Conservation (phyloP, 2,888 invertebrate species). For the Nowickia ferox region DNA sequence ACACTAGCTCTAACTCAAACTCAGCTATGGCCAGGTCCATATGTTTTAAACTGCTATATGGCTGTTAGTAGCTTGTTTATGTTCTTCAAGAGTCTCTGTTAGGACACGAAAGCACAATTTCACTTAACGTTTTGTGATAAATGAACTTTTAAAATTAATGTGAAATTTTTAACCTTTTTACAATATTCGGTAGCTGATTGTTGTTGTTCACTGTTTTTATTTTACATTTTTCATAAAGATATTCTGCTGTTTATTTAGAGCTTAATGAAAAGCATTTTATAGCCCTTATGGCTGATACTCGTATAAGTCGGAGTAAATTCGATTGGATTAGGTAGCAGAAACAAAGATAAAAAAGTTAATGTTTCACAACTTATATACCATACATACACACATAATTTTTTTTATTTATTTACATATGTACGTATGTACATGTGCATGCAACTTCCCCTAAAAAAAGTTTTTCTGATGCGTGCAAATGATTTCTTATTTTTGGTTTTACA, state of each 20-base stretch:
- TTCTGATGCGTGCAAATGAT: no score
- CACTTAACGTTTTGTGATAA: slow-evolving; percentile 68
- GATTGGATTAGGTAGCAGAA: background rate
- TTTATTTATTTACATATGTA: background rate
- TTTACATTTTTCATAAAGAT: slow-evolving; percentile 1
- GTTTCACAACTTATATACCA: background rate
- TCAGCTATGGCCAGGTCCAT: slow-evolving; percentile 1
- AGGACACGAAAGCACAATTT: slow-evolving; percentile 66
- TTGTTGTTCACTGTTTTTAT: slow-evolving; percentile 48
- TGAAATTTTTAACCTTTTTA: slow-evolving; percentile 66
- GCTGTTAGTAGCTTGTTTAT: slow-evolving; percentile 27
- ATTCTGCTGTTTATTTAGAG: slow-evolving; percentile 3
- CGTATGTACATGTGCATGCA: background rate
- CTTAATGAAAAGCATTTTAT: slow-evolving; percentile 24
- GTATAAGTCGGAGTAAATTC: slow-evolving; percentile 2
- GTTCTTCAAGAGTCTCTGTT: slow-evolving; percentile 22
- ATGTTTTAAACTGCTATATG: background rate
- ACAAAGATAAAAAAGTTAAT: background rate
- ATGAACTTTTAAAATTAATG: slow-evolving; percentile 68
- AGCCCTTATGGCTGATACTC: background rate
- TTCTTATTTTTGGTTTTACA: no score
- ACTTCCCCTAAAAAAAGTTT: no score
- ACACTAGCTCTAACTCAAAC: background rate
- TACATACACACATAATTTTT: background rate
- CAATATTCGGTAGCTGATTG: slow-evolving; percentile 70